Base-by-base conservation (phyloP, 1,140 invertebrate genomes). In the Aporrectodea caliginosa region DNA sequence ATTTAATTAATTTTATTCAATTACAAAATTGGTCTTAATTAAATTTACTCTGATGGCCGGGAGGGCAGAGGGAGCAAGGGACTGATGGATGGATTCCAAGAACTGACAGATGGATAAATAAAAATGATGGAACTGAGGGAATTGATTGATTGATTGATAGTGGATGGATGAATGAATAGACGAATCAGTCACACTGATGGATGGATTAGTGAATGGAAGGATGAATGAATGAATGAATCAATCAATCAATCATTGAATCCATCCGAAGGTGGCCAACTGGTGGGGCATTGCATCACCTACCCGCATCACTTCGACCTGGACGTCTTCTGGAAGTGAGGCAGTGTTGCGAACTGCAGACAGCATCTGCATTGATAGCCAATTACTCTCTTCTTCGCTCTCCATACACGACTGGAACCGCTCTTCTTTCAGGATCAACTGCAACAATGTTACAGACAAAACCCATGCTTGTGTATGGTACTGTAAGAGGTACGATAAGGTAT, bases 321-420 rank as follows among this genome's bases (percentile, higher is more conserved):
- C 91, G 78, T 93, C 92, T 86, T 94, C 93, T 1, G 92, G 91
- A 80, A 93, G 91, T 0, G 91, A 90, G 27, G 91, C 90, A 82
- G 95, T 93, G 0, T 93, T 93, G 71, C 92, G 91, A 77, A 95
- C 93, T 16, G 94, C 91, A 69, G 93, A 92, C 70, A 97, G 89
- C 69, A 97, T 90, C 88, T 97, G 95, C 1, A 94, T 93, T 16
- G 95, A 94, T 81, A 96, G 89, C 94, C 94, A 96, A 58, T 94
- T 89, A 0, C 94, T 94, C 88, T 96, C 95, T 87, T 95, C 93
- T 89, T 95, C 94, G 1, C 93, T 93, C 87, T 96, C 95, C 83
- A 94, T 93, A 35, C 82, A 85, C n/a, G 94, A 92, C 84, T 95
- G 94, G 85, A 97, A 96, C 80, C 94, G 90, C 85, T 95, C 93